phyloP scores from a whole-genome alignment of 2,113 vertebrate genomes.

The Grantiella picta region DNA sequence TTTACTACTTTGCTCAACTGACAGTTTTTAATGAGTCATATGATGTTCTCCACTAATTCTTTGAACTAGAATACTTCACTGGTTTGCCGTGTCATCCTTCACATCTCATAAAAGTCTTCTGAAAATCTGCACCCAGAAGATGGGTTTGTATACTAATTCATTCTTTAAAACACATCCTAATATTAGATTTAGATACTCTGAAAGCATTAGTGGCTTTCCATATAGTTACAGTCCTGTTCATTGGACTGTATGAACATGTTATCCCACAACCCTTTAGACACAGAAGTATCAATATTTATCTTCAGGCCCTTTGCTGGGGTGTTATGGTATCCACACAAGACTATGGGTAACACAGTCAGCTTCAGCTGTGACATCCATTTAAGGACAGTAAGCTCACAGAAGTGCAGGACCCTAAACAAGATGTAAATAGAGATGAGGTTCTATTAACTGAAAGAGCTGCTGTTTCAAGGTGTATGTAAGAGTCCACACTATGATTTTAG shows the following conservation, averaged over 20 bases:
- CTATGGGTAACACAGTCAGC: neutral
- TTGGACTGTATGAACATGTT: neutral
- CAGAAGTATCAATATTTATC: neutral
- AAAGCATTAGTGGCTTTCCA: neutral
- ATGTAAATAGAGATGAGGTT: neutral
- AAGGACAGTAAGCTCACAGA: neutral
- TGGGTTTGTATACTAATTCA: neutral
- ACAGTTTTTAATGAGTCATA: neutral
- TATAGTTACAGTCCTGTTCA: neutral
- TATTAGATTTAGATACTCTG: neutral
- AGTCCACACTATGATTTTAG: neutral
- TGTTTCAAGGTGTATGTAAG: neutral
- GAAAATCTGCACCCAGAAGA: neutral
- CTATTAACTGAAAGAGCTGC: neutral
- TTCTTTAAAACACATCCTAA: neutral
- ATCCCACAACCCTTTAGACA: neutral
- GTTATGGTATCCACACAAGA: neutral
- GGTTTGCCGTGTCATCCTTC: rapidly evolving
- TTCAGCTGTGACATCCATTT: neutral
- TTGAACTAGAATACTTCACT: neutral
- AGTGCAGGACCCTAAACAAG: neutral
- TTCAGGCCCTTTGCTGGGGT: neutral
- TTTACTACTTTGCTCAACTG: neutral
- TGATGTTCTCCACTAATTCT: neutral
- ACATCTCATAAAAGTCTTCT: neutral